These are phyloP conservation scores for Leptocoma aspasia DNA, from an alignment of 2,113 vertebrate genomes.

Conservation along the genomic window DNA sequence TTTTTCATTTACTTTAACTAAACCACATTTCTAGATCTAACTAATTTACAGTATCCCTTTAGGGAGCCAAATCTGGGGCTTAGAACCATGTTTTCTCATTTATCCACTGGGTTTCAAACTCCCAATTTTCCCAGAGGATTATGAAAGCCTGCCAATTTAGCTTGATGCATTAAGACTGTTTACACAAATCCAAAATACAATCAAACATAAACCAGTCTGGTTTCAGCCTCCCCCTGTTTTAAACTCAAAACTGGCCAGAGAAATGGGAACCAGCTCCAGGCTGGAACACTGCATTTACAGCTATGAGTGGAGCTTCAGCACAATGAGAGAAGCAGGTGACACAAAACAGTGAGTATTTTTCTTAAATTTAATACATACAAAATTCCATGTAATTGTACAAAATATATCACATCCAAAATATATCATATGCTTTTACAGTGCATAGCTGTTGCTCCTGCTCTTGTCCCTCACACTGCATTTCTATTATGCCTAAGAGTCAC, in stretches of 20 bases:
- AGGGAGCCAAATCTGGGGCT: not conserved
- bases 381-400: not conserved
- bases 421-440: rapidly evolving
- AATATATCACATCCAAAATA: not conserved
- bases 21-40: constrained; percentile 7
- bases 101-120: constrained; percentile 13
- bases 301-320: not conserved
- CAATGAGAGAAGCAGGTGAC: not conserved
- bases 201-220: not conserved
- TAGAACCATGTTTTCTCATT: constrained; percentile 5
- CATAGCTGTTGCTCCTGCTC: not conserved
- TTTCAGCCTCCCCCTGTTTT: not conserved
- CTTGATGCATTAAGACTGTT: constrained; percentile 31
- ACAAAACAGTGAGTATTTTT: not conserved
- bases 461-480: not conserved
- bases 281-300: not conserved
- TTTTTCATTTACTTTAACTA: constrained; percentile 11
- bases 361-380: not conserved
- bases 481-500: not conserved
- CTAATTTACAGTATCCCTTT: not conserved
- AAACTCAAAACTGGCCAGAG: not conserved
- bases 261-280: not conserved
- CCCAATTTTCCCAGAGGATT: constrained; percentile 37
- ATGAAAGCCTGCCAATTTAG: constrained; percentile 6
- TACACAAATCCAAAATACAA: constrained; percentile 31